Percentiles rank a stretch among this genome's conserved stretches.
phyloP scores from a whole-genome alignment of 2,888 invertebrate genomes.

The Drosophila quasianomalipes region DNA sequence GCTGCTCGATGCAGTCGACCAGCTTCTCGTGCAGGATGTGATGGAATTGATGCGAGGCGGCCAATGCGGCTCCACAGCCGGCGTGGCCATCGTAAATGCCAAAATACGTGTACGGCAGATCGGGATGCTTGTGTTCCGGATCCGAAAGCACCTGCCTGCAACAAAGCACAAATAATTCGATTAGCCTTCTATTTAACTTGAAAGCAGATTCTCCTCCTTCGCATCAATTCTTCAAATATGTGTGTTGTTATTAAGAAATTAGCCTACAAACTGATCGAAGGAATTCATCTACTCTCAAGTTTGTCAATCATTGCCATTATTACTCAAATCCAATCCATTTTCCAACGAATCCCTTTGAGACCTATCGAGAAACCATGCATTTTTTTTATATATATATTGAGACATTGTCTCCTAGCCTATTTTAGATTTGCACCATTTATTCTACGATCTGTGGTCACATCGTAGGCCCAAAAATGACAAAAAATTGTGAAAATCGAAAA shows the following conservation, averaged over 20 bases:
- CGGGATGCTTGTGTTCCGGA: constrained; percentile 83
- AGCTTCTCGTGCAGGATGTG: constrained; percentile 91
- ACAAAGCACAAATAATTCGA: not conserved
- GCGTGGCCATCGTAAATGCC: constrained; percentile 95
- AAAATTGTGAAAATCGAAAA: too few species aligned
- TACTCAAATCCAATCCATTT: not conserved
- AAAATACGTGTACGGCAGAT: constrained; percentile 90
- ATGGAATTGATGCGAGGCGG: constrained; percentile 91
- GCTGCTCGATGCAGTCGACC: constrained; percentile 87
- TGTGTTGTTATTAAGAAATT: not conserved
- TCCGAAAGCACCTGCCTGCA: constrained; percentile 83
- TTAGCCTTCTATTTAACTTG: not conserved
- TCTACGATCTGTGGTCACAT: too few species aligned
- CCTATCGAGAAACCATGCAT: not conserved
- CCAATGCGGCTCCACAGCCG: constrained; percentile 91
- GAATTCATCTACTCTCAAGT: not conserved
- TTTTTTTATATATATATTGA: not conserved
- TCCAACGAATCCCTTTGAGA: not conserved
- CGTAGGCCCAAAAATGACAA: not conserved
- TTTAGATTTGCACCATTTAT: too few species aligned
- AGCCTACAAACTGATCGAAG: not conserved
- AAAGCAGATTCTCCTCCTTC: not conserved
- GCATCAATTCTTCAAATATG: not conserved
- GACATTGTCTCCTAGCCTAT: not conserved
- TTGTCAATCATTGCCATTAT: not conserved